phyloP scores from a whole-genome alignment of 92 coral and sea anemone genomes.

The Pocillopora meandrina region DNA sequence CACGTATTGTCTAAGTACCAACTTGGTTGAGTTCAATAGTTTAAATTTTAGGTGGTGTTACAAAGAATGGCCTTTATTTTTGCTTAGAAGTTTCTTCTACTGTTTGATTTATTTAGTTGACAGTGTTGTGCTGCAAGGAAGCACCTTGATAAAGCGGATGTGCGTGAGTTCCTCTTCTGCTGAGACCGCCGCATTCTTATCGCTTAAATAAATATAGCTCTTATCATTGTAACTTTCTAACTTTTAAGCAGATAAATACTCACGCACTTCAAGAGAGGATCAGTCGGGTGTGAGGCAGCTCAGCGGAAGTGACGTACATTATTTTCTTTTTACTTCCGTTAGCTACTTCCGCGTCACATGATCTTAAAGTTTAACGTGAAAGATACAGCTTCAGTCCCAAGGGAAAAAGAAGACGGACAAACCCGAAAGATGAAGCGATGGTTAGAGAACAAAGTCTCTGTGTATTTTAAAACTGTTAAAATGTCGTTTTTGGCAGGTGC shows the following conservation, averaged over 20 bases:
- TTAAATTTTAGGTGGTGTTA: too few species aligned
- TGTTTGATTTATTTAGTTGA: neutral
- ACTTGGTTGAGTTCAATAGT: too few species aligned
- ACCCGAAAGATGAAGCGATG: too few species aligned
- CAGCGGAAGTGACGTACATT: neutral
- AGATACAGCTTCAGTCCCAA: too few species aligned
- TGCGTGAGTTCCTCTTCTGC: neutral
- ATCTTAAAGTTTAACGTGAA: neutral
- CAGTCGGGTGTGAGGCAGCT: neutral
- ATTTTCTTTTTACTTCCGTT: slow-evolving; percentile 4
- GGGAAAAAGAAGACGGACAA: too few species aligned
- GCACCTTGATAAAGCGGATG: neutral
- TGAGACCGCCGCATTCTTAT: neutral
- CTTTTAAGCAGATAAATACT: too few species aligned
- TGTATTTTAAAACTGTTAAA: too few species aligned
- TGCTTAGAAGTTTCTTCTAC: too few species aligned
- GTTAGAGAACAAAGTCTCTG: too few species aligned
- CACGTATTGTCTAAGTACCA: too few species aligned
- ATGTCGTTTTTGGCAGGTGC: too few species aligned
- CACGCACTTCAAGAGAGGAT: neutral
- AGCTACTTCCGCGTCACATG: neutral
- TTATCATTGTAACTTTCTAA: neutral
- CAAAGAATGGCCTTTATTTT: too few species aligned
- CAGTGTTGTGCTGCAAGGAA: neutral
- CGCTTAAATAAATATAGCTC: neutral